Percentiles rank a stretch among this genome's conserved stretches.
Conservation (phyloP, 2,113 vertebrate species). For the Egretta garzetta region DNA sequence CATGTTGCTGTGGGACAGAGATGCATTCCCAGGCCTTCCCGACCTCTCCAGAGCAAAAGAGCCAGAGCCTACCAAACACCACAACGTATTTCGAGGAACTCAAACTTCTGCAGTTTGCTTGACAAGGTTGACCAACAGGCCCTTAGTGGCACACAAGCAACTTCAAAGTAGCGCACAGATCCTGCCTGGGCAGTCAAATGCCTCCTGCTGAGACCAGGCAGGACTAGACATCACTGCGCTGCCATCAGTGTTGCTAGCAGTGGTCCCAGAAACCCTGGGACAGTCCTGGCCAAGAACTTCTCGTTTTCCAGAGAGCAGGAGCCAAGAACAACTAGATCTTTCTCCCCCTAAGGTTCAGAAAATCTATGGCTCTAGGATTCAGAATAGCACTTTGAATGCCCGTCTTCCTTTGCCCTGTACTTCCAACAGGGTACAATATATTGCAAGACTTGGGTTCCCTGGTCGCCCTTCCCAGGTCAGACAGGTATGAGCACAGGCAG, state of each 20-base stretch:
- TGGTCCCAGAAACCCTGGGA: neutral
- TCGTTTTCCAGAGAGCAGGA: neutral
- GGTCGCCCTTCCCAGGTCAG: neutral
- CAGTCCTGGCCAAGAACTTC: neutral
- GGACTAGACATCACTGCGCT: neutral
- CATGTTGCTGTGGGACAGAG: neutral
- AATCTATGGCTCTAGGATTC: neutral
- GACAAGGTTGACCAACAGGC: neutral
- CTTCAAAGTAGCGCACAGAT: neutral
- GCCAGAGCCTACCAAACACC: neutral
- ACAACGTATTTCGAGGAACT: neutral
- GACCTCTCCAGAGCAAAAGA: neutral
- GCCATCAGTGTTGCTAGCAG: neutral
- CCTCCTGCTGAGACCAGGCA: neutral
- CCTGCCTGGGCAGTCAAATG: neutral
- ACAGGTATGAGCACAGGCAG: neutral
- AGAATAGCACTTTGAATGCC: neutral
- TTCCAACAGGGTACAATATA: neutral
- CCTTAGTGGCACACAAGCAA: neutral
- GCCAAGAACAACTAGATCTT: neutral
- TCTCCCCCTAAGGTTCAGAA: neutral
- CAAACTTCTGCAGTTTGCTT: neutral
- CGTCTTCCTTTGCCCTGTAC: neutral
- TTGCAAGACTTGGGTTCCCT: neutral
- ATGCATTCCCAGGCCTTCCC: neutral